These are phyloP conservation scores for Limulus polyphemus DNA, from an alignment of 2,888 invertebrate genomes.

Conservation along the genomic window DNA sequence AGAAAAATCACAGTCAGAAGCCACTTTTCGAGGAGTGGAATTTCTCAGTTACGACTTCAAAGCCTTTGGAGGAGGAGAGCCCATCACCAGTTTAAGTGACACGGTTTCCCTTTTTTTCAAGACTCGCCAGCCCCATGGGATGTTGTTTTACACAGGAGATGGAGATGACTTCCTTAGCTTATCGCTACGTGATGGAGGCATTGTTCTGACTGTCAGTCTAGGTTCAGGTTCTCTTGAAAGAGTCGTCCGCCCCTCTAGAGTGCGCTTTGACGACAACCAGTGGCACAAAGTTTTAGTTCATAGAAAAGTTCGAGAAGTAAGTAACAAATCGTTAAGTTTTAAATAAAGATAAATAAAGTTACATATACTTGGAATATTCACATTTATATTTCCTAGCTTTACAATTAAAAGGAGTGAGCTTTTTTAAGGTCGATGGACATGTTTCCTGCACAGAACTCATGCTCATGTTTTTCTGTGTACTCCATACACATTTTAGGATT, in stretches of 20 bases:
- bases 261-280: conserved; percentile 88
- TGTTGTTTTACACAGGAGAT: conserved; percentile 76
- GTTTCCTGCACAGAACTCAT: no score
- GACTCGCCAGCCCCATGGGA: conserved; percentile 75
- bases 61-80: conserved; percentile 41
- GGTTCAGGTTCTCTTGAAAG: conserved; percentile 42
- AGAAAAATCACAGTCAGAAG: conserved; percentile 89
- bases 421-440: no score
- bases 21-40: conserved; percentile 81
- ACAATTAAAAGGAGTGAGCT: no score
- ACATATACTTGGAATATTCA: no score
- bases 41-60: conserved; percentile 82
- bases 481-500: no score
- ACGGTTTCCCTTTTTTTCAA: conserved; percentile 83
- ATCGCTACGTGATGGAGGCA: conserved; percentile 75
- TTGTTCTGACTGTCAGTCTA: conserved; percentile 75
- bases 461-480: no score
- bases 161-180: conserved; percentile 62
- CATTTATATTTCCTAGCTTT: no score
- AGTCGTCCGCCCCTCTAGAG: conserved; percentile 67
- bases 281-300: conserved; percentile 90
- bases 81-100: conserved; percentile 76
- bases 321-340: conserved; percentile 15
- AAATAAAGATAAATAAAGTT: no score
- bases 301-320: conserved; percentile 78